A percentile compares a stretch with the other conserved stretches of the same genome.
Evolutionary conservation across 2,797 vertebrate genomes (phyloP).

Genomic region (Acridotheres tristis): DNA sequence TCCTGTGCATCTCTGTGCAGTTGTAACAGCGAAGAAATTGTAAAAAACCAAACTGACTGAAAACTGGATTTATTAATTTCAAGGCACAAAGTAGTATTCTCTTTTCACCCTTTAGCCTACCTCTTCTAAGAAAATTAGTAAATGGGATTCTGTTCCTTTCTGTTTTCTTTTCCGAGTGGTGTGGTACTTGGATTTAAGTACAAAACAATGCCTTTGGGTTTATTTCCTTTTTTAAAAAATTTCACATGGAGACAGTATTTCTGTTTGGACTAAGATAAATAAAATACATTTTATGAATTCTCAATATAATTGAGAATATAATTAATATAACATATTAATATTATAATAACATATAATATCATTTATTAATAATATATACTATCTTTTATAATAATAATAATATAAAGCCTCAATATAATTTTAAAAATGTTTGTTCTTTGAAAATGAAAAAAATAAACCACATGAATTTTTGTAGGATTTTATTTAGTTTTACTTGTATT

Average conservation of each 20-base stretch:
- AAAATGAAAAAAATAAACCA: neutral
- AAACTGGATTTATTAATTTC: neutral
- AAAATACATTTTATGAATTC: neutral
- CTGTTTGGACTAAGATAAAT: neutral
- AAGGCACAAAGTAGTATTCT: neutral
- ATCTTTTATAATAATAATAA: too few relatives aligned
- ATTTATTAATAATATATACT: too few relatives aligned
- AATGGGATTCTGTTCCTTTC: neutral
- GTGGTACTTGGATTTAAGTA: neutral
- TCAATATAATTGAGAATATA: too few relatives aligned
- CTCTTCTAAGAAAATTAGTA: neutral
- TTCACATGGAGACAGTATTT: neutral
- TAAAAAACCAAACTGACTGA: accelerated
- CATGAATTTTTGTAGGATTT: neutral
- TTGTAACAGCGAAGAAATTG: neutral
- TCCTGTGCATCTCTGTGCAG: neutral
- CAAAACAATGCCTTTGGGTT: neutral
- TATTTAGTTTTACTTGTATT: neutral
- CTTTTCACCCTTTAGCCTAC: neutral
- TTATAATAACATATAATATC: too few relatives aligned
- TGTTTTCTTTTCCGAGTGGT: neutral
- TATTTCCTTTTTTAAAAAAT: neutral
- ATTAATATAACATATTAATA: too few relatives aligned
- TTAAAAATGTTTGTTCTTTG: neutral
- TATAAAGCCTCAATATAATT: neutral